phyloP scores from a whole-genome alignment of 2,888 invertebrate species.

The Steinernema hermaphroditum region DNA sequence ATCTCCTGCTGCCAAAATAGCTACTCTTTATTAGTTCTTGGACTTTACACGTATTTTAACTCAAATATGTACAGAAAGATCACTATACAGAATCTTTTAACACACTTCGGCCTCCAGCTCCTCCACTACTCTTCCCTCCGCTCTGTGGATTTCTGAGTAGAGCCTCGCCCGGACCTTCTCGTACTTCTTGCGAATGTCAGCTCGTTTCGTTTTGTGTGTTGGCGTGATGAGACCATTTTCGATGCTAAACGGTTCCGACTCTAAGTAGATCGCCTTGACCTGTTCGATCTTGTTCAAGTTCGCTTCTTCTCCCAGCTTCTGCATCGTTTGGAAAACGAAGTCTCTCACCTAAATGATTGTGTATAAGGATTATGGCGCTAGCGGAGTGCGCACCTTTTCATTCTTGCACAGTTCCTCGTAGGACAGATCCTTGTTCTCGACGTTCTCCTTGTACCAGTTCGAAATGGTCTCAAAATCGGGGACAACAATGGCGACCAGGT shows the following conservation, averaged over 20 bases:
- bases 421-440: conserved; percentile 37
- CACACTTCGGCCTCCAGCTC: too few species aligned
- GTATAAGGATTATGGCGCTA: background rate
- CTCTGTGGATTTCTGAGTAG: conserved; percentile 37
- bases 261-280: conserved; percentile 85
- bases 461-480: conserved; percentile 91
- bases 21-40: too few species aligned
- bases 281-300: conserved; percentile 95
- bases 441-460: conserved; percentile 74
- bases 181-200: conserved; percentile 59
- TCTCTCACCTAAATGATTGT: background rate
- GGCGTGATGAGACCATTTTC: conserved; percentile 95
- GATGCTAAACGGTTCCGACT: conserved; percentile 91
- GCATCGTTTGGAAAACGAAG: conserved; percentile 63
- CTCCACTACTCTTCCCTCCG: background rate
- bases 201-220: conserved; percentile 77
- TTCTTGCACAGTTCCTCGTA: conserved; percentile 51
- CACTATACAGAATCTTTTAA: too few species aligned
- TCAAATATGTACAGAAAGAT: too few species aligned
- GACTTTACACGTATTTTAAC: too few species aligned
- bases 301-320: conserved; percentile 82
- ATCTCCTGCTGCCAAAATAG: too few species aligned
- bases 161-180: conserved; percentile 48
- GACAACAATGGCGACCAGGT: conserved; percentile 88
- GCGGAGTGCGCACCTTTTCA: background rate